Evolutionary conservation across 2,888 invertebrate species (phyloP).

Genomic region (Cabera pusaria): DNA sequence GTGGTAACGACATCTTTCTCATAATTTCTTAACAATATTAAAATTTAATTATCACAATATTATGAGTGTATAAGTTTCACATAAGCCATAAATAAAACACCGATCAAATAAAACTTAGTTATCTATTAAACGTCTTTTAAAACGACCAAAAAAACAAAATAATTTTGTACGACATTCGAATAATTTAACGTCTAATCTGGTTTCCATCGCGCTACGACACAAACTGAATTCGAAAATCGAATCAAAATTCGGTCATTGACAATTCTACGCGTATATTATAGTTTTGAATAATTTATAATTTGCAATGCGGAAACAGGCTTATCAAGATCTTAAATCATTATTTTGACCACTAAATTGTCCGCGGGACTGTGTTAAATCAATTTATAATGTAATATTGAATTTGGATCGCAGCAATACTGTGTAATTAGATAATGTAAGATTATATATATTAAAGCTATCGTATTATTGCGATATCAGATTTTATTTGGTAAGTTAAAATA

Average conservation of each 20-base stretch:
- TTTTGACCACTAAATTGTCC: constrained; percentile 6
- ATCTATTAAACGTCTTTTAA: no score
- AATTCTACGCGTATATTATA: constrained; percentile 7
- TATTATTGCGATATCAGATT: no score
- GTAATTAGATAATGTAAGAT: no score
- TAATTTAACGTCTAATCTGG: constrained; percentile 15
- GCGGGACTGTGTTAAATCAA: constrained; percentile 2
- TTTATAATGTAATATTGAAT: constrained; percentile 1
- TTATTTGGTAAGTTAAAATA: no score
- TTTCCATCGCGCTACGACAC: constrained; percentile 18
- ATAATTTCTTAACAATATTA: no score
- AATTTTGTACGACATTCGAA: constrained; percentile 7
- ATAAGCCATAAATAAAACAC: no score
- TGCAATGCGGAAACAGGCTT: constrained; percentile 8
- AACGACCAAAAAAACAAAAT: neutral
- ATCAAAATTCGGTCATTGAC: constrained; percentile 12
- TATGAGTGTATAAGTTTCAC: no score
- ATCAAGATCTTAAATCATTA: neutral
- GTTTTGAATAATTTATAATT: constrained; percentile 15
- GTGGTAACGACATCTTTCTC: no score
- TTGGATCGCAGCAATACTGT: no score
- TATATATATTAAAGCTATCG: no score
- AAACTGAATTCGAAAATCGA: constrained; percentile 14
- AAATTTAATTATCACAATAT: no score
- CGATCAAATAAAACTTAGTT: no score